Evolutionary conservation across 2,113 vertebrate genomes (phyloP), one percentile per base, ranked within the genome.

Genomic region (Eidolon helvum): DNA sequence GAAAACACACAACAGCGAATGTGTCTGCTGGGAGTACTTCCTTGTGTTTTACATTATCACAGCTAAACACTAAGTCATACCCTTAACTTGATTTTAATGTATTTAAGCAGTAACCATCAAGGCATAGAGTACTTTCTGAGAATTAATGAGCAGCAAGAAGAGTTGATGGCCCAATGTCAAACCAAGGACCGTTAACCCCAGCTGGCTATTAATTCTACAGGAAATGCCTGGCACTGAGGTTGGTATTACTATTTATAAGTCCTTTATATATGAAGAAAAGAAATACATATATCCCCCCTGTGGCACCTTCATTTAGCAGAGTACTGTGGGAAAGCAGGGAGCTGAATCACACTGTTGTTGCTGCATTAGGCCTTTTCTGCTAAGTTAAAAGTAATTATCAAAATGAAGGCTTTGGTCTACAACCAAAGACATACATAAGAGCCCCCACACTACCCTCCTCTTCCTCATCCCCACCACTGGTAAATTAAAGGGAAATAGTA

Each of bases 31-130:
- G 96, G 96, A 98, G 90, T 35, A 92, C 57, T 97, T 97, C 92
- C 90, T 98, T 97, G 95, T 98, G 90, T 97, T 98, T 98, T 97
- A 86, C 92, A 98, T 98, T 97, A 87, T 96, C 97, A 97, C 96
- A 89, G 95, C 97, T 98, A 98, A 98, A 98, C 95, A 98, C 98
- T 97, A 98, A 98, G 97, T 98, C 92, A 97, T 97, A 87, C 79
- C 93, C 95, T 98, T 98, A 98, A 98, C 97, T 98, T 98, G 97
- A 98, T 98, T 98, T 98, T 98, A 98, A 98, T 97, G 93, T 97
- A 98, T 98, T 98, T 98, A 98, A 98, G 97, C 95, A 98, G 94
- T 98, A 98, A 98, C 95, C 97, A 98, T 97, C 94, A 98, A 98
- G 87, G 92, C 93, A 97, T 83, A 94, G 90, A 94, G 97, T 69